Percentiles rank a stretch among this genome's conserved stretches.
Conservation (phyloP, 2,113 vertebrate species). For the Leptodactylus fuscus region DNA sequence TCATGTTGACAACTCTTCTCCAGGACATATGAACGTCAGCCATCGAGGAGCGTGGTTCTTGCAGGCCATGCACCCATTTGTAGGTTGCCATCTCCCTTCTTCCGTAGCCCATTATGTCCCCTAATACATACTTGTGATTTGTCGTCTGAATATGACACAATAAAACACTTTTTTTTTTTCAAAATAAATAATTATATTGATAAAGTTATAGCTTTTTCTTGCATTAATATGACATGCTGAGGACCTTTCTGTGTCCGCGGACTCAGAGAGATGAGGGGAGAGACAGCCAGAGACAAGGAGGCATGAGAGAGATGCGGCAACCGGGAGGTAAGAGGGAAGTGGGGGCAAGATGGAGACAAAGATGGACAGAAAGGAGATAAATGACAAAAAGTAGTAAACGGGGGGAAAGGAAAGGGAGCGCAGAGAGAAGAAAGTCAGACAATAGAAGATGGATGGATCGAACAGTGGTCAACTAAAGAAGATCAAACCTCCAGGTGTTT, state of each 20-base stretch:
- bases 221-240: constrained; percentile 58
- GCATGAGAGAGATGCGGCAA: not conserved
- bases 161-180: constrained; percentile 46
- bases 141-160: constrained; percentile 17
- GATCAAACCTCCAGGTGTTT: not conserved
- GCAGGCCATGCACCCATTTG: too few species aligned
- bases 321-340: not conserved
- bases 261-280: constrained; percentile 25
- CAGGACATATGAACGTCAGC: too few species aligned
- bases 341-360: not conserved
- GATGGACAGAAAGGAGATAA: too few species aligned
- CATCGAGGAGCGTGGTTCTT: too few species aligned
- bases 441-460: not conserved
- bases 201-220: constrained; percentile 57
- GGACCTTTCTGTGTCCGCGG: constrained; percentile 52
- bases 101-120: too few species aligned
- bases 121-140: too few species aligned
- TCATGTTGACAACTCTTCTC: too few species aligned
- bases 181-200: constrained; percentile 61
- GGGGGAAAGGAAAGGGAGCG: not conserved
- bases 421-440: not conserved
- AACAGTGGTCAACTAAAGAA: not conserved
- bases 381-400: not conserved
- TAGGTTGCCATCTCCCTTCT: too few species aligned
- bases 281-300: not conserved